These are phyloP conservation scores for Embidobia sp. DNA, from an alignment of 2,888 invertebrate species.

Conservation along the genomic window DNA sequence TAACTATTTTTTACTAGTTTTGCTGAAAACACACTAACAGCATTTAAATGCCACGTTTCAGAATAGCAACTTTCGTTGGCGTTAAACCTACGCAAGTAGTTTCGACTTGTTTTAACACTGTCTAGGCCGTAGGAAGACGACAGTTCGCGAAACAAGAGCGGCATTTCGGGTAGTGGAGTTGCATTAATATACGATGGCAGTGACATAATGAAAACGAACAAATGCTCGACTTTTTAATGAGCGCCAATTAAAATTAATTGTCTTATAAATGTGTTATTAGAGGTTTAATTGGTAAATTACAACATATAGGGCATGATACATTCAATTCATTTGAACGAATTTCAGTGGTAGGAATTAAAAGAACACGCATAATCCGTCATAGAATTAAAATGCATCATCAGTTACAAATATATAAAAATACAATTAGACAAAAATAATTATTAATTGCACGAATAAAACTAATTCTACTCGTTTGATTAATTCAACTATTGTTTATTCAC, in stretches of 20 bases:
- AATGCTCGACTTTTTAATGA: conserved; percentile 29
- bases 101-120: conserved; percentile 5
- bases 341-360: conserved; percentile 3
- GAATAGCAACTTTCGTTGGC: not conserved
- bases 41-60: too few relatives aligned
- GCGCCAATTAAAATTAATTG: conserved; percentile 35
- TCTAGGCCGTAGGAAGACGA: conserved; percentile 15
- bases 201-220: conserved; percentile 25
- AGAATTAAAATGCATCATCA: not conserved
- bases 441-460: too few relatives aligned
- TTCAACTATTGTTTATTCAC: too few relatives aligned
- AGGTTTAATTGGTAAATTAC: conserved; percentile 34
- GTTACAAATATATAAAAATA: too few relatives aligned
- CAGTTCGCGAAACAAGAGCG: not conserved
- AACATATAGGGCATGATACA: conserved; percentile 4
- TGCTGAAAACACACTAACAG: too few relatives aligned
- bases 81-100: not conserved
- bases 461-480: too few relatives aligned
- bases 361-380: not conserved
- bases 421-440: too few relatives aligned
- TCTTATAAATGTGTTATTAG: conserved; percentile 33
- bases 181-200: conserved; percentile 30
- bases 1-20: too few relatives aligned
- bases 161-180: conserved; percentile 18
- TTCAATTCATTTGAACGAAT: conserved; percentile 1